Evolutionary conservation across 2,797 vertebrate species (phyloP), one percentile per base, ranked within the genome.

Genomic region (Lacerta viridis): DNA sequence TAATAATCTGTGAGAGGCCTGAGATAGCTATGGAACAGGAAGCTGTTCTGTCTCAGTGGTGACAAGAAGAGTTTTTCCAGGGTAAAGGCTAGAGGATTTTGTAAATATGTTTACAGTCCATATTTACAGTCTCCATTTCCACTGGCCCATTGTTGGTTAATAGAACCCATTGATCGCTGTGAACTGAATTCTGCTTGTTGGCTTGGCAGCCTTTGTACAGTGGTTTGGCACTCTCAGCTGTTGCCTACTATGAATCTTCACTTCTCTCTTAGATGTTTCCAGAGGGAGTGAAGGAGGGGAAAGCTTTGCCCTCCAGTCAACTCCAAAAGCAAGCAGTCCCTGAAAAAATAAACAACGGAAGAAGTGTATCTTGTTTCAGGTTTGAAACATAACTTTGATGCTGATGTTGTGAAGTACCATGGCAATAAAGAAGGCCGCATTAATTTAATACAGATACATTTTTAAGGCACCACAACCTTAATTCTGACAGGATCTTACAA

Each of bases 321-420:
- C 88, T 92, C 46, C 68, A 71, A 79, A 50, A 92, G 88, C 90
- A 95, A 92, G 90, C 41, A 72, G 91, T 92, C 5, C 17, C 69
- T 74, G 89, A 93, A 92, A 87, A 85, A 91, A 93, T 86, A 95
- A 95, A 94, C 85, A 93, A 33, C 7, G 88, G 89, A 94, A 95
- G 88, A 76, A 83, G 82, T 91, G 36, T 23, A 29, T 43, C 92
- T 92, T 74, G 25, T 71, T 55, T 18, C 84, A 88, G 55, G 79
- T 55, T 85, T 91, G 74, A 91, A 91, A 87, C 10, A 76, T 80
- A 89, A 55, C 74, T 93, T 94, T 94, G 43, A 91, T 87, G 95
- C 93, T 92, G 55, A 87, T 93, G 55, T 92, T 90, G 87, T 80
- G 84, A 92, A 93, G 61, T 7, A 90, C 43, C 43, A 86, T 86